Evolutionary conservation across 64 coral and sea anemone genomes (phyloP).

Genomic region (Acropora tenuis): DNA sequence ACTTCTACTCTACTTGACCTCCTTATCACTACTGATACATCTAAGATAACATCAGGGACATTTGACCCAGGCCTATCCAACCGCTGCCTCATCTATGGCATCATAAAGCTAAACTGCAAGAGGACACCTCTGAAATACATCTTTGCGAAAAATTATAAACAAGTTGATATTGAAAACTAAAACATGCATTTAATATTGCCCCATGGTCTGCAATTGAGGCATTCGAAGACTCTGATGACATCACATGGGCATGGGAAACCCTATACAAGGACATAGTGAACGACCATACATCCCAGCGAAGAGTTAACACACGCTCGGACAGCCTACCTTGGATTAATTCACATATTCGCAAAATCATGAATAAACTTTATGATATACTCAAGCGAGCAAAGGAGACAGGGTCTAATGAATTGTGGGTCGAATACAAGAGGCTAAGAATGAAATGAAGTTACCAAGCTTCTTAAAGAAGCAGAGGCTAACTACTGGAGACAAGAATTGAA

Average conservation of each 20-base stretch:
- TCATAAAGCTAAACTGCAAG: conserved; percentile 16
- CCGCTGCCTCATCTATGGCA: conserved; percentile 35
- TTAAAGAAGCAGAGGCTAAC: conserved; percentile 46
- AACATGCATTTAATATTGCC: conserved; percentile 41
- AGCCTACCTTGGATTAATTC: conserved; percentile 77
- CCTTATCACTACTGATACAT: conserved; percentile 18
- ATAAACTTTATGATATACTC: conserved; percentile 45
- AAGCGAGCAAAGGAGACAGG: conserved; percentile 50
- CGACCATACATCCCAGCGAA: conserved; percentile 51
- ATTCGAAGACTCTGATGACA: conserved; percentile 64
- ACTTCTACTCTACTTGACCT: conserved; percentile 49
- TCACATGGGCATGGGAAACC: conserved; percentile 66
- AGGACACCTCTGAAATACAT: conserved; percentile 37
- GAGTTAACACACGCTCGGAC: conserved; percentile 53
- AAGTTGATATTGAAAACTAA: conserved; percentile 31
- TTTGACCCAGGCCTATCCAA: conserved; percentile 47
- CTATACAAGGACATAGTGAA: conserved; percentile 61
- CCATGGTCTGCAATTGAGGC: conserved; percentile 57
- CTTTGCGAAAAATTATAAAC: conserved; percentile 59
- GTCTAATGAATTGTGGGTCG: conserved; percentile 7
- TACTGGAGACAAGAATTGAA: conserved; percentile 45
- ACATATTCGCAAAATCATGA: conserved; percentile 65
- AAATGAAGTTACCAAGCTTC: conserved; percentile 49
- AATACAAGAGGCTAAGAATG: conserved; percentile 36
- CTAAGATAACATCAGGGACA: conserved; percentile 49